A percentile compares a stretch with the other conserved stretches of the same genome.
Conservation (phyloP, 1,140 invertebrate species). For the Cecropterus lyciades region DNA sequence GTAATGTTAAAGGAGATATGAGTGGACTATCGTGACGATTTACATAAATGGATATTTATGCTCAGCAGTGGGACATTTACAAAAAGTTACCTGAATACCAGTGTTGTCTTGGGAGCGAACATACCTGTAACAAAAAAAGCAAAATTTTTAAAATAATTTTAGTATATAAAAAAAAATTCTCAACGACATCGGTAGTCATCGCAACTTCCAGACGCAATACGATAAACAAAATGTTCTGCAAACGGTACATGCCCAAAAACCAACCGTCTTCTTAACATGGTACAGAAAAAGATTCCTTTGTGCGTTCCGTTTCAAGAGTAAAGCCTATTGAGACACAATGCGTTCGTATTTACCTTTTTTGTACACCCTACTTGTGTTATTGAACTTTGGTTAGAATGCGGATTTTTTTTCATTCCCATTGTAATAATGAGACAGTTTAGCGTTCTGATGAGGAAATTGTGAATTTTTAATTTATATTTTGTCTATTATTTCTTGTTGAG, state of each 20-base stretch:
- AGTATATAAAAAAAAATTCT: no score
- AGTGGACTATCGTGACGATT: no score
- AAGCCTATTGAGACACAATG: constrained; percentile 72
- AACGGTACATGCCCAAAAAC: constrained; percentile 60
- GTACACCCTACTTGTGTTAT: constrained; percentile 67
- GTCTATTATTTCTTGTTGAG: no score
- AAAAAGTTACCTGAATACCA: no score
- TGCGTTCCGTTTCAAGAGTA: constrained; percentile 70
- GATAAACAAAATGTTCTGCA: constrained; percentile 44
- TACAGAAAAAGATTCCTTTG: constrained; percentile 78
- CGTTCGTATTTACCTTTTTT: constrained; percentile 76
- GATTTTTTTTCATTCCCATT: constrained; percentile 49
- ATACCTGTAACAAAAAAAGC: constrained; percentile 42
- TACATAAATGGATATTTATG: no score
- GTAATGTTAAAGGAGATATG: no score
- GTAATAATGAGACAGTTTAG: constrained; percentile 49
- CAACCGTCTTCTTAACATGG: constrained; percentile 72
- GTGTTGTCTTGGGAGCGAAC: background rate
- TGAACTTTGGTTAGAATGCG: constrained; percentile 55
- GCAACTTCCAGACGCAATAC: background rate
- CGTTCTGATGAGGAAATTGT: constrained; percentile 13
- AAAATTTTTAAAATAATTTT: constrained; percentile 7
- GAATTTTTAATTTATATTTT: constrained; percentile 31
- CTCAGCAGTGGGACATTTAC: no score
- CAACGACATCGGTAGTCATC: no score